Base-by-base conservation (phyloP, 23 tunicate species). In the Trididemnum clinides region DNA sequence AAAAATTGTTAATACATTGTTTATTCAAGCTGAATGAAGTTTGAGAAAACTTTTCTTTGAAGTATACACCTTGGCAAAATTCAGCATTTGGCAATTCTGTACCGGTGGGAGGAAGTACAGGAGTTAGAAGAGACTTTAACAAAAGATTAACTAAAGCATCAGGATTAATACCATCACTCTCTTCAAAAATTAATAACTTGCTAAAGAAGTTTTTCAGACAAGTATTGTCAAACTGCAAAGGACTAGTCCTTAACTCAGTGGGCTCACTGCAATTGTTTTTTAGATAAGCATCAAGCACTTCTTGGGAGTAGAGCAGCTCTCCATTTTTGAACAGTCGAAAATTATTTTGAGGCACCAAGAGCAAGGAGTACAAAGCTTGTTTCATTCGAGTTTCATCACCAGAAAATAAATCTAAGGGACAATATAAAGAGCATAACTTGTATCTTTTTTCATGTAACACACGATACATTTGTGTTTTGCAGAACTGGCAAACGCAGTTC, bases 331-430 rank as follows among this genome's bases (percentile, higher is more conserved):
- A 89, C 15, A 89, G 23, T 0, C 94, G 71, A 22, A 89, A 65
- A 39, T 77, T 84, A 44, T 89, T 89, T 51, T 89, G 94, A 25
- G 94, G 94, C 30, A 30, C 54, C 1, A 34, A 33, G 12, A 84
- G 27, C 31, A 89, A 37, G 22, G 64, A 44, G 19, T 20, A 30
- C 22, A 89, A 33, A 34, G 94, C 94, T 18, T 62, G 58, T 31
- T 36, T 89, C 88, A 89, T 89, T 30, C 82, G 33, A 0, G 21
- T 33, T 39, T 33, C 28, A 30, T 77, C 62, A 28, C 94, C 94
- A 44, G 94, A 89, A 89, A 89, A 89, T 50, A 89, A 64, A 77
- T 89, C 94, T 39, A 89, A 36, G 3, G 94, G 94, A 64, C 94
- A 89, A 77, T 84, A 89, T 20, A 34, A 50, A 1, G 78, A 64